These are phyloP conservation scores for Pteropus rufus DNA, from an alignment of 2,797 vertebrate species.

Conservation along the genomic window DNA sequence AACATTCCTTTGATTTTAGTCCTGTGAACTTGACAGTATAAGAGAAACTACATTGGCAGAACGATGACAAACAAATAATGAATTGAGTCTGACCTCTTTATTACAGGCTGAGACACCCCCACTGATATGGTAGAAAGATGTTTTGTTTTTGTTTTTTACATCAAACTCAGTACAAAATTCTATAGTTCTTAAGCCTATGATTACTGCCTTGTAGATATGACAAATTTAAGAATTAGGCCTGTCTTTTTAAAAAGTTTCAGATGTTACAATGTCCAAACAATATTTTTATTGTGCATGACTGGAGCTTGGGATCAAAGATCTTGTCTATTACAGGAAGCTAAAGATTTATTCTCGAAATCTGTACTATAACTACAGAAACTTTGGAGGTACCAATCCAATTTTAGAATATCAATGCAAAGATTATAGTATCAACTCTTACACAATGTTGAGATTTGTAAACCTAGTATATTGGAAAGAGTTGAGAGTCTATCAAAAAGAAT, in stretches of 20 bases:
- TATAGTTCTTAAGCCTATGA: conserved; percentile 22
- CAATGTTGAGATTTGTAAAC: not conserved
- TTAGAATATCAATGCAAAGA: not conserved
- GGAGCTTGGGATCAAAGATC: not conserved
- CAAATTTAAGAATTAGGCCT: conserved; percentile 10
- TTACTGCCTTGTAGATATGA: conserved; percentile 23
- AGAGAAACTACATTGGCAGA: conserved; percentile 18
- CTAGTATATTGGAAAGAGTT: not conserved
- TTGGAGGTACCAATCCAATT: not conserved
- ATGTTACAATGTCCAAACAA: conserved; percentile 38
- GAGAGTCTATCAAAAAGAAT: conserved; percentile 7
- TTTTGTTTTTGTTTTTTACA: conserved; percentile 42
- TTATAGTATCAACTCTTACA: not conserved
- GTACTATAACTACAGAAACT: not conserved
- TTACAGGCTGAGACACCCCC: not conserved
- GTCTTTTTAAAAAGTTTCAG: conserved; percentile 15
- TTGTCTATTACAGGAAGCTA: not conserved
- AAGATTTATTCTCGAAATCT: not conserved
- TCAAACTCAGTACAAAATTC: conserved; percentile 30
- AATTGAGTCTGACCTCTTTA: conserved; percentile 39
- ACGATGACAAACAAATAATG: conserved; percentile 49
- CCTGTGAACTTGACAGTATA: conserved; percentile 23
- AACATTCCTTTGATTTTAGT: conserved; percentile 45
- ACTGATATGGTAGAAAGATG: not conserved
- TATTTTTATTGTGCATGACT: conserved; percentile 1